Conservation (phyloP, 2,113 vertebrate genomes). For the Microtus ochrogaster region DNA sequence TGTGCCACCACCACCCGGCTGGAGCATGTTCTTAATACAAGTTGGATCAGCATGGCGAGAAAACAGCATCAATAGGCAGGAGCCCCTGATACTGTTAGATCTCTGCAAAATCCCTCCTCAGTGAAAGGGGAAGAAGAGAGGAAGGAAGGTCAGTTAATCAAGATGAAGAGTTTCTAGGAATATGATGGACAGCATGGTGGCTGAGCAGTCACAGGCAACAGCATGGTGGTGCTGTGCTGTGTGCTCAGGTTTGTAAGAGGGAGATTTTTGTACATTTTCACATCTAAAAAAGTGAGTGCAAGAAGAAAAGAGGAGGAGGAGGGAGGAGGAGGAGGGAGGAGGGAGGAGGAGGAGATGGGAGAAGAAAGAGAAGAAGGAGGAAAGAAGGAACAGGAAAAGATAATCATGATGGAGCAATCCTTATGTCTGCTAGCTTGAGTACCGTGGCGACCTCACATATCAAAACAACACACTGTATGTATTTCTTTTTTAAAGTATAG, state of each 20-base stretch:
- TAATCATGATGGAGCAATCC: background rate
- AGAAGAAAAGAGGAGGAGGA: background rate
- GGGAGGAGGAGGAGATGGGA: background rate
- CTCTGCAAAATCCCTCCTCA: background rate
- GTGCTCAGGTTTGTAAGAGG: background rate
- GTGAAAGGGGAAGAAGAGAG: too few relatives aligned
- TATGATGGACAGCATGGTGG: background rate
- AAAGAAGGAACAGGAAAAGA: background rate
- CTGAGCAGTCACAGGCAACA: background rate
- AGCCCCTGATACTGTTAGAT: background rate
- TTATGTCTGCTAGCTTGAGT: background rate
- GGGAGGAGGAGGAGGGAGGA: background rate
- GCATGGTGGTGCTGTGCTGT: too few relatives aligned
- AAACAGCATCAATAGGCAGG: background rate
- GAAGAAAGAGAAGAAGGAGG: background rate
- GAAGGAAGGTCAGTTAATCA: background rate
- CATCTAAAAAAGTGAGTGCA: background rate
- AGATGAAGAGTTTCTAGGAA: background rate
- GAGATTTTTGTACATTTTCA: background rate
- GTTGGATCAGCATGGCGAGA: slow-evolving; percentile 8
- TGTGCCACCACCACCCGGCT: too few relatives aligned
- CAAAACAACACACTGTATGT: background rate
- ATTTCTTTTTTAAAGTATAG: background rate
- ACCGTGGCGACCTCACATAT: background rate
- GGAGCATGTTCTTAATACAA: slow-evolving; percentile 39